Evolutionary conservation across 1,140 invertebrate species (phyloP).

Genomic region (Euwallacea fornicatus): DNA sequence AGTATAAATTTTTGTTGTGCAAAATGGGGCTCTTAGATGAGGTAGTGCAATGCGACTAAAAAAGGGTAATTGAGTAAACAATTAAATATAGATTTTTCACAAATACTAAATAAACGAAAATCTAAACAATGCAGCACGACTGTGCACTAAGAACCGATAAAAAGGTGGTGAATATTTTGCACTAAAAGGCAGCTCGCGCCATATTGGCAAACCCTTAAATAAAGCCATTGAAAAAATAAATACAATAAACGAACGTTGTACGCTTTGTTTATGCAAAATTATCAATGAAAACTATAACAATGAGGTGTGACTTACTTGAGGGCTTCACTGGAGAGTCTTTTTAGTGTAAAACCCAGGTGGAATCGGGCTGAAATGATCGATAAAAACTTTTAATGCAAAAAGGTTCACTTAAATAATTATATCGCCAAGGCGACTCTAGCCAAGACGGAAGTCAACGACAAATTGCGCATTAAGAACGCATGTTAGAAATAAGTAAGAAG

Average conservation of each 20-base stretch:
- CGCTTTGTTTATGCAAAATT: constrained; percentile 36
- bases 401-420: constrained; percentile 55
- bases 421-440: constrained; percentile 48
- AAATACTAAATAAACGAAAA: too few relatives aligned
- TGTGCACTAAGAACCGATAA: too few relatives aligned
- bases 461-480: constrained; percentile 44
- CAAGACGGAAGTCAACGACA: constrained; percentile 46
- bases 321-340: constrained; percentile 17
- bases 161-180: constrained; percentile 13
- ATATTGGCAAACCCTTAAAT: constrained; percentile 52
- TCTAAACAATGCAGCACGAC: too few relatives aligned
- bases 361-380: constrained; percentile 51
- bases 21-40: too few relatives aligned
- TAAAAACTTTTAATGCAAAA: constrained; percentile 55
- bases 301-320: constrained; percentile 34
- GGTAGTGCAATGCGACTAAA: too few relatives aligned
- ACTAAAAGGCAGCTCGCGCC: constrained; percentile 49
- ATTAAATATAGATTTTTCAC: too few relatives aligned
- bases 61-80: too few relatives aligned
- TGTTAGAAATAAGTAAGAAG: constrained; percentile 47
- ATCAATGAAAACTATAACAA: constrained; percentile 30
- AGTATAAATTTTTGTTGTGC: too few relatives aligned
- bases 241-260: constrained; percentile 47
- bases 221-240: constrained; percentile 47
- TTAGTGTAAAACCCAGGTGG: constrained; percentile 36